Evolutionary conservation across 2,797 vertebrate species (phyloP).

Genomic region (Platyrinchus mystaceus): DNA sequence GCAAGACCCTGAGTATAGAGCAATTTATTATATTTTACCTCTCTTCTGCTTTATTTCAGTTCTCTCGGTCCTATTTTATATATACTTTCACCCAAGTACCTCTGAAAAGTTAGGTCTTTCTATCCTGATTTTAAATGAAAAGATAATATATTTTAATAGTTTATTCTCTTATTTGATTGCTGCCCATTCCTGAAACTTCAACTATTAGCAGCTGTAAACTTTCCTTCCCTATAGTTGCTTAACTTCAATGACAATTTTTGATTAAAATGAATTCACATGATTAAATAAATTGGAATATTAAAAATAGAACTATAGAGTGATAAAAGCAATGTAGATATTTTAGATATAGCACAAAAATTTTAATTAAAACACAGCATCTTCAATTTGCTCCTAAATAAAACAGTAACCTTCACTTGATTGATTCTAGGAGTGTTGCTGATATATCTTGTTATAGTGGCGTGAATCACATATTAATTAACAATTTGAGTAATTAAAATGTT

Average conservation of each 20-base stretch:
- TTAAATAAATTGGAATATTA: slow-evolving; percentile 38
- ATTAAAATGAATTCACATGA: slow-evolving; percentile 14
- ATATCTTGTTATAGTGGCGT: slow-evolving; percentile 21
- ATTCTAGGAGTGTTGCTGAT: slow-evolving; percentile 67
- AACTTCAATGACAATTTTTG: slow-evolving; percentile 10
- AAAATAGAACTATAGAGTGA: slow-evolving; percentile 28
- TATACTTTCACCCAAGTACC: not conserved
- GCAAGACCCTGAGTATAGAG: not conserved
- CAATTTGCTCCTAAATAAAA: slow-evolving; percentile 67
- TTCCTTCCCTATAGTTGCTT: not conserved
- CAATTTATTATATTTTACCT: not conserved
- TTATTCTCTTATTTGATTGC: not conserved
- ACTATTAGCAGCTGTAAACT: not conserved
- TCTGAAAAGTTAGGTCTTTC: not conserved
- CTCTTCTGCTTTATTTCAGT: not conserved
- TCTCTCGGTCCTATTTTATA: not conserved
- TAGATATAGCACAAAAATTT: slow-evolving; percentile 17
- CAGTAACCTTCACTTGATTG: slow-evolving; percentile 69
- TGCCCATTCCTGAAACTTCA: not conserved
- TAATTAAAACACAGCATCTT: slow-evolving; percentile 46
- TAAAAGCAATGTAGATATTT: slow-evolving; percentile 45
- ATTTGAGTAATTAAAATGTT: slow-evolving; percentile 75
- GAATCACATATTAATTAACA: slow-evolving; percentile 66
- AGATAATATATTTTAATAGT: not conserved
- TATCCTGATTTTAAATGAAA: not conserved